Evolutionary conservation across 2,113 vertebrate genomes (phyloP).

Genomic region (Caracal caracal): DNA sequence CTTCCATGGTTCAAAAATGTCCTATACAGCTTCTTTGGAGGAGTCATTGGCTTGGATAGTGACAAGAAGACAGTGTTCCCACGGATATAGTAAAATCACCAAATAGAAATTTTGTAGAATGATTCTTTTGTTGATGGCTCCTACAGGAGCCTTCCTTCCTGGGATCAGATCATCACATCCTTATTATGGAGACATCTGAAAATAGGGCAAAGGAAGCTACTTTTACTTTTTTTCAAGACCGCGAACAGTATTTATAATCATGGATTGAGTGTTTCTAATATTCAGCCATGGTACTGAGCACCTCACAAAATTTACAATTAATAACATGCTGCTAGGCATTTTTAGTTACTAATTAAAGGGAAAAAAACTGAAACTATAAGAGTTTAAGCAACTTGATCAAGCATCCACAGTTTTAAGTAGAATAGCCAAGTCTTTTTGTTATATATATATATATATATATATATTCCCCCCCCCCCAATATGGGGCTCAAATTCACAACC

Average conservation of each 20-base stretch:
- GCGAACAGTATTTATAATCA: background rate
- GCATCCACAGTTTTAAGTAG: background rate
- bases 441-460: no score
- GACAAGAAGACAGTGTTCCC: background rate
- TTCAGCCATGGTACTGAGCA: background rate
- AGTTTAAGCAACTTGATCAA: background rate
- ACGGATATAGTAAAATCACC: background rate
- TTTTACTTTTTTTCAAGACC: background rate
- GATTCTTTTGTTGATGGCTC: background rate
- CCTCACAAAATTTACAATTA: background rate
- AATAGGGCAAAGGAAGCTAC: background rate
- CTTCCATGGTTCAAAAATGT: background rate
- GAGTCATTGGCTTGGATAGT: background rate
- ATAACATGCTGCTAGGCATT: background rate
- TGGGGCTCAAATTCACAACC: no score
- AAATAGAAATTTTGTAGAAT: background rate
- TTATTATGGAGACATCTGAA: background rate
- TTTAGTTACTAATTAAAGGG: background rate
- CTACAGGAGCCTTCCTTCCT: background rate
- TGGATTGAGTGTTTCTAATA: background rate
- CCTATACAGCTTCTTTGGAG: background rate
- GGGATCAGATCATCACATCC: background rate
- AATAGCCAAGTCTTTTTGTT: background rate
- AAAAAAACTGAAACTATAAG: background rate
- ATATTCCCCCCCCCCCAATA: no score